A percentile compares a stretch with the other conserved stretches of the same genome.
These are phyloP conservation scores for Tachina grossa DNA, from an alignment of 2,888 invertebrate species.

Conservation along the genomic window DNA sequence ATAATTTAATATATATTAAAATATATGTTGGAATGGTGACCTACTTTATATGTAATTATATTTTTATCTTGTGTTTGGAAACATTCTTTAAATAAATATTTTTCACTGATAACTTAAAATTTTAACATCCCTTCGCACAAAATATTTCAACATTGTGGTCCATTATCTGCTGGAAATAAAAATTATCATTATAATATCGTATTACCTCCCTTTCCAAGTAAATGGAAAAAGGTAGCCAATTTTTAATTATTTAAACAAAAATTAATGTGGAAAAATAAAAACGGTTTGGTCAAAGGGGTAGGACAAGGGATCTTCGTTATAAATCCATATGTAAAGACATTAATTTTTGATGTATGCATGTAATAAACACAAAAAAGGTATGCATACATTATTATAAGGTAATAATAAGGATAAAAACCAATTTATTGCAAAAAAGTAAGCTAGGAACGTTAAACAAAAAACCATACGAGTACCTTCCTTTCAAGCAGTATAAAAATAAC, in stretches of 20 bases:
- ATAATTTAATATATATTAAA: neutral
- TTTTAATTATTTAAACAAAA: conserved; percentile 66
- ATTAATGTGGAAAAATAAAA: conserved; percentile 30
- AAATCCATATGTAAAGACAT: conserved; percentile 73
- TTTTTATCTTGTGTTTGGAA: neutral
- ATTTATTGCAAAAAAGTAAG: conserved; percentile 34
- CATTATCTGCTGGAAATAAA: conserved; percentile 33
- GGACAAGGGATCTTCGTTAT: conserved; percentile 47
- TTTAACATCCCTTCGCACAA: neutral
- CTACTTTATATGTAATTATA: neutral
- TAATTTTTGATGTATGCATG: conserved; percentile 79
- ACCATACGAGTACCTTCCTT: conserved; percentile 8
- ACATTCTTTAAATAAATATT: neutral
- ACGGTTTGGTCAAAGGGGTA: conserved; percentile 14
- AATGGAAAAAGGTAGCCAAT: conserved; percentile 55
- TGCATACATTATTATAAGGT: conserved; percentile 75
- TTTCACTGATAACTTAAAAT: neutral
- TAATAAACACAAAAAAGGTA: conserved; percentile 72
- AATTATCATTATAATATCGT: conserved; percentile 53
- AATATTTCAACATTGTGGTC: conserved; percentile 26
- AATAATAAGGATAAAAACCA: conserved; percentile 79
- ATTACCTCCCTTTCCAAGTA: neutral
- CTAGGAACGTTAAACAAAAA: conserved; percentile 3
- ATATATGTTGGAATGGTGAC: neutral
- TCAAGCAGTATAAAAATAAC: neutral